Evolutionary conservation across 2,888 invertebrate species (phyloP).

Genomic region (Nemotelus pantherinus): DNA sequence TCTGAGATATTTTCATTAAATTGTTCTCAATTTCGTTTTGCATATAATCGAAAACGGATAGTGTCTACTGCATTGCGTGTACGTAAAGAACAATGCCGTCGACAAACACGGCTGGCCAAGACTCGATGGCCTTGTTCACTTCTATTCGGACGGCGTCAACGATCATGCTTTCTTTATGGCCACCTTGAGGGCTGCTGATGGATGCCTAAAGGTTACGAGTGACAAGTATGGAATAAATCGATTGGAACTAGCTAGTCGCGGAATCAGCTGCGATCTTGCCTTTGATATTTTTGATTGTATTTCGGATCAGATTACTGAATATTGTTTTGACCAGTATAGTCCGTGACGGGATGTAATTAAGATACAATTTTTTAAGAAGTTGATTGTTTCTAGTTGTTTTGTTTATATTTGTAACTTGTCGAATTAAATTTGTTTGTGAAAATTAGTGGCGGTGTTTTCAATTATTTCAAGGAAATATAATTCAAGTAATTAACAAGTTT

Average conservation of each 20-base stretch:
- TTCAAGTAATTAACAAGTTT: too few species aligned
- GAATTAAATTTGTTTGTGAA: neutral
- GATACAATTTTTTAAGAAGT: neutral
- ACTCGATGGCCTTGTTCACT: conserved; percentile 74
- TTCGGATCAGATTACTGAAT: conserved; percentile 79
- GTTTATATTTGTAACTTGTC: neutral
- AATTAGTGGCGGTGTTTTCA: too few species aligned
- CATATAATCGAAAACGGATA: conserved; percentile 58
- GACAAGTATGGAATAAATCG: conserved; percentile 61
- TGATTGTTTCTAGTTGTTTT: neutral
- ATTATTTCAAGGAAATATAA: too few species aligned
- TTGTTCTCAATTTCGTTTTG: conserved; percentile 30
- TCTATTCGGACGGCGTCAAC: conserved; percentile 82
- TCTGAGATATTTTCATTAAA: conserved; percentile 12
- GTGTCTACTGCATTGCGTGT: conserved; percentile 83
- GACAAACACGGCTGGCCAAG: conserved; percentile 79
- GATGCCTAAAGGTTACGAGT: conserved; percentile 68
- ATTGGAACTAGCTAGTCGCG: conserved; percentile 67
- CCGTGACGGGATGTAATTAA: neutral
- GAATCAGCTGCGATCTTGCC: conserved; percentile 78
- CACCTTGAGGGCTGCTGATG: conserved; percentile 75
- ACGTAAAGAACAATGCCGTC: conserved; percentile 81
- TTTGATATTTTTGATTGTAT: conserved; percentile 84
- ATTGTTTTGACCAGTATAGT: conserved; percentile 68
- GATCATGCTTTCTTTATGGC: conserved; percentile 81